Evolutionary conservation across 2,888 invertebrate genomes (phyloP), one percentile per base, ranked within the genome.

Genomic region (Acanthacorydalis orientalis): DNA sequence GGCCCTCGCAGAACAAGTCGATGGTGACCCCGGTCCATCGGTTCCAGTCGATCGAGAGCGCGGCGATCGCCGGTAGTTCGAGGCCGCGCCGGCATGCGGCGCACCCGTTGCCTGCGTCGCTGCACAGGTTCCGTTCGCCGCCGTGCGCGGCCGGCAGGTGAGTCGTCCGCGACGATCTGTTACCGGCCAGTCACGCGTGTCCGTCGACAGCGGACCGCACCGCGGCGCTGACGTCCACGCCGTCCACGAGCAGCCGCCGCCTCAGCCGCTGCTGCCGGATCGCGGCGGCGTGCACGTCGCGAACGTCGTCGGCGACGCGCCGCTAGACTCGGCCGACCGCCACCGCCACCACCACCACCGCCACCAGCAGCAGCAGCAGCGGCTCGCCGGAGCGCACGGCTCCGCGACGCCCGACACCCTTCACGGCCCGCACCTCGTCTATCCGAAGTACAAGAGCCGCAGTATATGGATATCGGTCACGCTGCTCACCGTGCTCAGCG

Each of bases 11-110:
- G 35, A 41, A 70, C 58, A 78, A 78, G 68, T 77, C 76, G 62
- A 78, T 80, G 78, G 76, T 80, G 61, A 77, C 80, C 58, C 78
- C 81, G 49, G 75, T 80, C 58, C 82, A 80, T 64, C 73, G 79
- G 56, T 77, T 80, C 62, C 77, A 79, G 62, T 73, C 75, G 51
- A 65, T 70, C 49, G 68, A 69, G 54, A 63, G 64, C 59, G 70
- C 73, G 56, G 73, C 72, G 59, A 68, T 72, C 51, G 52, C 55
- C 51, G 51, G 49, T 34, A 54, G 49, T 15, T 31, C 48, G n/a
- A 57, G 61, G 70, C 68, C 57, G 64, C 68, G 53, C 69, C 73
- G 55, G 67, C 72, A 52, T 67, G 23, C 23, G 23, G 23, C 23
- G 23, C 69, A 49, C 37, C 49, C 45, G 41, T 44, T n/a, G n/a